phyloP scores from a whole-genome alignment of 2,113 vertebrate species.

The Perognathus longimembris region DNA sequence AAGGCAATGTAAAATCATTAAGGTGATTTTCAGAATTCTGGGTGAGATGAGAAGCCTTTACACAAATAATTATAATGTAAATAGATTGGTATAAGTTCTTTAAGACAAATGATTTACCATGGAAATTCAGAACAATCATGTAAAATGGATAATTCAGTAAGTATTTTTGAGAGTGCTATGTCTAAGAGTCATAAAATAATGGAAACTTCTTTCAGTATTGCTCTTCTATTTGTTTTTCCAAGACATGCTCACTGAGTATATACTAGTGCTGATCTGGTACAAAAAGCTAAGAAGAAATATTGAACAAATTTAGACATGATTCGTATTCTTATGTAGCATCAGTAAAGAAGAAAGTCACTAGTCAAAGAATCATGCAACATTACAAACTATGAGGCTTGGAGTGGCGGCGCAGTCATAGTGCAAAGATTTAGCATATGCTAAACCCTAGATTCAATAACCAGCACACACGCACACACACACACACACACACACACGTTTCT shows the following conservation, averaged over 20 bases:
- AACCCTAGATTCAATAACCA: neutral
- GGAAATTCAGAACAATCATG: neutral
- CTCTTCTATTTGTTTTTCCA: neutral
- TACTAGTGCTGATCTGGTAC: neutral
- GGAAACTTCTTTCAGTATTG: neutral
- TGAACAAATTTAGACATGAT: neutral
- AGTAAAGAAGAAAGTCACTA: neutral
- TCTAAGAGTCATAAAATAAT: neutral
- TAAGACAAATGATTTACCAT: neutral
- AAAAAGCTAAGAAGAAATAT: neutral
- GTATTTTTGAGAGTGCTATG: neutral
- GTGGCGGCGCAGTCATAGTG: neutral
- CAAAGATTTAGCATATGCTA: neutral
- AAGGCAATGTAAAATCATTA: neutral
- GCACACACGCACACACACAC: too few species aligned
- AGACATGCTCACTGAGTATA: neutral
- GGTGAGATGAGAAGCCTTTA: neutral
- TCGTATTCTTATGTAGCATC: neutral
- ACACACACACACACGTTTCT: neutral
- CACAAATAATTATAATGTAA: slow-evolving; percentile 19
- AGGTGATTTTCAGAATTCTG: neutral
- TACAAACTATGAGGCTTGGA: neutral
- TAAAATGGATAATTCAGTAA: neutral
- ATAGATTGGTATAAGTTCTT: neutral
- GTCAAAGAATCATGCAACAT: neutral